These are phyloP conservation scores for Drosophila differens DNA, from an alignment of 2,888 invertebrate species.

Conservation along the genomic window DNA sequence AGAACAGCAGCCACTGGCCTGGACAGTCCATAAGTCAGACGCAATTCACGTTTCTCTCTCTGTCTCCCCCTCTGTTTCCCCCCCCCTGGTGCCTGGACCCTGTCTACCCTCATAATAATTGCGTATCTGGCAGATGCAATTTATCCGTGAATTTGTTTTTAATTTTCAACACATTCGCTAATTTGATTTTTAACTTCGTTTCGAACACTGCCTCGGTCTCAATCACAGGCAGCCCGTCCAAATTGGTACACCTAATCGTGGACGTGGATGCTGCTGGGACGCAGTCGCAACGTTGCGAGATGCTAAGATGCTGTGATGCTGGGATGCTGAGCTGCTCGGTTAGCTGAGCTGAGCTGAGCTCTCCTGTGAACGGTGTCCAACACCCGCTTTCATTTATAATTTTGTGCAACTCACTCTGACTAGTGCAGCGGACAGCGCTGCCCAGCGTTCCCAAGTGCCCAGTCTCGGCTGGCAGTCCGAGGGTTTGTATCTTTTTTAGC, in stretches of 20 bases:
- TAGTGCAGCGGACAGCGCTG: constrained; percentile 17
- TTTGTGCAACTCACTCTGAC: constrained; percentile 78
- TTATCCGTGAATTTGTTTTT: constrained; percentile 86
- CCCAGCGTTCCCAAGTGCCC: constrained; percentile 64
- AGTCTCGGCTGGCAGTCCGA: constrained; percentile 17
- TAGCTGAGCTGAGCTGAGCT: constrained; percentile 15
- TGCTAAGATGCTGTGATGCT: constrained; percentile 8
- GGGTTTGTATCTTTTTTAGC: constrained; percentile 71
- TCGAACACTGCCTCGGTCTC: constrained; percentile 80
- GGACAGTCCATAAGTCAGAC: constrained; percentile 68
- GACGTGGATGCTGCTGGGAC: constrained; percentile 49
- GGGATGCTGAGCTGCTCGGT: not conserved
- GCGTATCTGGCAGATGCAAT: constrained; percentile 85
- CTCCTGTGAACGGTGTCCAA: constrained; percentile 64
- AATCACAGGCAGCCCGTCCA: constrained; percentile 76
- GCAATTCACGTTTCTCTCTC: constrained; percentile 29
- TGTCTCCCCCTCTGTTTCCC: not conserved
- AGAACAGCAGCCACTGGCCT: constrained; percentile 38
- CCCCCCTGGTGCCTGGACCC: constrained; percentile 12
- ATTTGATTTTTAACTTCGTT: constrained; percentile 85
- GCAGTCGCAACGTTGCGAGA: constrained; percentile 5
- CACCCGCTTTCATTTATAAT: constrained; percentile 81
- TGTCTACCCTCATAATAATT: constrained; percentile 80
- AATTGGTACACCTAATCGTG: constrained; percentile 81
- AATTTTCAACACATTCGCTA: constrained; percentile 86